phyloP scores from a whole-genome alignment of 2,888 invertebrate species.

The Troides oblongomaculatus region DNA sequence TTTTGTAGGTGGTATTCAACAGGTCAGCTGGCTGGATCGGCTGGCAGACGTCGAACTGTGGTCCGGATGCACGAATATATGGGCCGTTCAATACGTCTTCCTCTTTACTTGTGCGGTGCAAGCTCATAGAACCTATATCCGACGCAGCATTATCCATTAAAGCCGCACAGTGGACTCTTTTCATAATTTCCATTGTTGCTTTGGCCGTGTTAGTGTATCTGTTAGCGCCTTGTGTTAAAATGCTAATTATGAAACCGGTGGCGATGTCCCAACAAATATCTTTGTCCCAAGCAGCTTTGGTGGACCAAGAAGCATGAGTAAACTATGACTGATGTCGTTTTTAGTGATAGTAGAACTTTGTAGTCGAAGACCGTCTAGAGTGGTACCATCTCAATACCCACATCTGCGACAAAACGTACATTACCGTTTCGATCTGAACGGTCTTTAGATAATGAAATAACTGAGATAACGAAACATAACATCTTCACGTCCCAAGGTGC shows the following conservation, averaged over 20 bases:
- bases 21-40: slow-evolving; percentile 71
- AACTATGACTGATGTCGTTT: neutral
- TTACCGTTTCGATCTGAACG: neutral
- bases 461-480: too few species aligned
- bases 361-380: neutral
- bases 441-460: neutral
- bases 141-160: slow-evolving; percentile 57
- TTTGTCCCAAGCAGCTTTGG: slow-evolving; percentile 62
- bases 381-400: too few species aligned
- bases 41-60: slow-evolving; percentile 66
- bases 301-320: slow-evolving; percentile 47
- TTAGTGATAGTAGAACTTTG: neutral
- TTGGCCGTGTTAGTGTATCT: slow-evolving; percentile 58
- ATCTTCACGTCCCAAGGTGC: too few species aligned
- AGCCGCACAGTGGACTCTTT: slow-evolving; percentile 66
- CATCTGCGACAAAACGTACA: too few species aligned
- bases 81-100: slow-evolving; percentile 61
- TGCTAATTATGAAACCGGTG: slow-evolving; percentile 47
- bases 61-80: slow-evolving; percentile 56
- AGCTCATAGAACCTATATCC: slow-evolving; percentile 43
- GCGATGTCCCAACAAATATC: slow-evolving; percentile 57
- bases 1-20: slow-evolving; percentile 70
- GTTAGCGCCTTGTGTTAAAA: slow-evolving; percentile 61
- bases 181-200: slow-evolving; percentile 60
- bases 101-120: slow-evolving; percentile 50